Evolutionary conservation across 2,797 vertebrate species (phyloP), one percentile per base, ranked within the genome.

Genomic region (Rallus crepitans): DNA sequence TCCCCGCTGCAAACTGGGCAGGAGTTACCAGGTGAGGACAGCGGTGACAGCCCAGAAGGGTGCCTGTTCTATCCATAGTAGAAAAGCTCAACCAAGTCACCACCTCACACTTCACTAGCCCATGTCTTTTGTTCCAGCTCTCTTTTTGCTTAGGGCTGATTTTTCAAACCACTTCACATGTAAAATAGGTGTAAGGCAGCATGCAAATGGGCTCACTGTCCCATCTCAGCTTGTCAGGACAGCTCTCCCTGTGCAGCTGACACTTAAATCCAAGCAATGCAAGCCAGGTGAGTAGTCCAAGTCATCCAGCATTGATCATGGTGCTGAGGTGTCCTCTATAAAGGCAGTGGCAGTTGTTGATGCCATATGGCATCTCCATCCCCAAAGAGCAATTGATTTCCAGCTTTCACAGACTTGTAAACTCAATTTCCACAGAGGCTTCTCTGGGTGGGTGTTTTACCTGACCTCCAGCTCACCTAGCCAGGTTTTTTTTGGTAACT

Each of bases 271-370:
- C 50, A 30, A 15, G 56, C 27, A 10, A 0, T 7, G 15, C 25
- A 5, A 2, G 3, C 14, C 0, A 6, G 10, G 15, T 2, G 24
- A 84, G 60, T 24, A 48, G 30, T 30, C 40, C 6, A 21, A 33
- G 60, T 18, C 47, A 33, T 3, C 18, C 8, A 61, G 39, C 18
- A 1, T 12, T 7, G 48, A 8, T 33, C 14, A 4, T 4, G 2
- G 45, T 2, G 4, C 60, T 1, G 8, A 2, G 42, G 21, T 11
- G 37, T 25, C 27, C 81, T 18, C 25, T 61, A 42, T 79, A 84
- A 78, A 78, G 92, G 93, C 65, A 45, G 82, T 30, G 89, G 77
- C 69, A 28, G 95, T 47, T 86, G 68, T n/a, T 18, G 47, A 35
- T 42, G 76, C 93, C 94, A 16, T 79, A 72, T 63, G 95, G 86